Percentiles rank a stretch among this genome's conserved stretches.
phyloP scores from a whole-genome alignment of 2,888 invertebrate genomes.

The Dusona sp. region DNA sequence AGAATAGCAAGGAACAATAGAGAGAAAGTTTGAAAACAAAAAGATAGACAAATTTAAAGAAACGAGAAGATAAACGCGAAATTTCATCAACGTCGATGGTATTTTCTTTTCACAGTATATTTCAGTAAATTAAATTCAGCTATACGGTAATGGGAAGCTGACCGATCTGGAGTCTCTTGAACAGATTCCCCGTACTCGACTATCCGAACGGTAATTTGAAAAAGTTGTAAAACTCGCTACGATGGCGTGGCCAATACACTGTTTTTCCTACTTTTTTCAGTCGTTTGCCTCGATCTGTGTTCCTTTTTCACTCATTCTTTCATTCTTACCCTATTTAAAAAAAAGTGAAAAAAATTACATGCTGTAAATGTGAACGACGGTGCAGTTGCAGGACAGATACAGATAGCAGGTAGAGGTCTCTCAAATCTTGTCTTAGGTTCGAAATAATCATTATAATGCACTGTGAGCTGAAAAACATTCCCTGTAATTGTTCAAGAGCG shows the following conservation, averaged over 20 bases:
- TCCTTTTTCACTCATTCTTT: background rate
- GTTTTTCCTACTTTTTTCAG: conserved; percentile 13
- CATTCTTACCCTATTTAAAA: background rate
- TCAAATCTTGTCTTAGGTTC: conserved; percentile 17
- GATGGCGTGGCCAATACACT: background rate
- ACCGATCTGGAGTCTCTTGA: conserved; percentile 31
- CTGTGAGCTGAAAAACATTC: conserved; percentile 68
- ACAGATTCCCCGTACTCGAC: conserved; percentile 26
- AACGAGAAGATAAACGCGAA: background rate
- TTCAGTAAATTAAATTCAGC: conserved; percentile 41
- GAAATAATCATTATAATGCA: conserved; percentile 58
- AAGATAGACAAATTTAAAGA: background rate
- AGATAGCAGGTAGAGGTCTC: background rate
- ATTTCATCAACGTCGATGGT: conserved; percentile 28
- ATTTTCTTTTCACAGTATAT: background rate
- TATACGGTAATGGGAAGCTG: background rate
- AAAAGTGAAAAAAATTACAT: background rate
- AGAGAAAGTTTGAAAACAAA: too few relatives aligned
- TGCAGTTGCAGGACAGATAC: background rate
- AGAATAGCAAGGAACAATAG: background rate
- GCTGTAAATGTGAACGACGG: conserved; percentile 9
- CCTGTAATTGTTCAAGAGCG: conserved; percentile 69
- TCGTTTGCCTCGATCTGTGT: background rate
- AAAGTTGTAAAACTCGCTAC: conserved; percentile 38
- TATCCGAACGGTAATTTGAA: conserved; percentile 43